phyloP scores from a whole-genome alignment of 2,797 vertebrate species.

The Echiichthys vipera region DNA sequence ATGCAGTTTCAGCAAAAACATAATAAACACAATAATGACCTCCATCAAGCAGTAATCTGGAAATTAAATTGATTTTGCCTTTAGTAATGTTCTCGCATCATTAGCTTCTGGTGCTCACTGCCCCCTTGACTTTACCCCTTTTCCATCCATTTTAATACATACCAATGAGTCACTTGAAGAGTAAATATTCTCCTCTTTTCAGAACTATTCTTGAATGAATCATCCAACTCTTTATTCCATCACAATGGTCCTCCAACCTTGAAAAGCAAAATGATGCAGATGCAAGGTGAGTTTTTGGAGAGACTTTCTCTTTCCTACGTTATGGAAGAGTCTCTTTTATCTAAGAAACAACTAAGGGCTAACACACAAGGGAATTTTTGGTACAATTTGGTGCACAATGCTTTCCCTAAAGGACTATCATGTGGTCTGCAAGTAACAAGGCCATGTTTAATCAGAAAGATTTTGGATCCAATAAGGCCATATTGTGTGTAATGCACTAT shows the following conservation, averaged over 20 bases:
- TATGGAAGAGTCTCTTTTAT: constrained; percentile 64
- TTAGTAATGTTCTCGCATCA: constrained; percentile 20
- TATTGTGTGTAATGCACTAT: constrained; percentile 51
- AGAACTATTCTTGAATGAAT: constrained; percentile 42
- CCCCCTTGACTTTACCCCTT: neutral
- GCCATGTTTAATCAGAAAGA: constrained; percentile 61
- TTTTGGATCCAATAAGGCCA: constrained; percentile 55
- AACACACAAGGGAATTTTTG: constrained; percentile 46
- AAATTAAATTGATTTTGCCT: neutral
- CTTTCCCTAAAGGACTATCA: constrained; percentile 55
- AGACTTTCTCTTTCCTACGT: constrained; percentile 51
- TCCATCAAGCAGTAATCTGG: neutral
- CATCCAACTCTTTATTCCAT: constrained; percentile 43
- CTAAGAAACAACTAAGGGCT: constrained; percentile 56
- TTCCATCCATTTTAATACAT: constrained; percentile 25
- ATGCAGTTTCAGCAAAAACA: neutral
- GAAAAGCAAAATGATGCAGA: constrained; percentile 64
- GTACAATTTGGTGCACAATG: constrained; percentile 54
- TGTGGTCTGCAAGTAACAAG: constrained; percentile 51
- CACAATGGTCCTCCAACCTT: constrained; percentile 66
- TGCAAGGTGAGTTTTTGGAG: constrained; percentile 60
- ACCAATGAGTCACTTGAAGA: constrained; percentile 26
- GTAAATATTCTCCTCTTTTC: constrained; percentile 22
- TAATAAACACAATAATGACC: neutral
- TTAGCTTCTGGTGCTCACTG: constrained; percentile 20